Base-by-base conservation (phyloP, 2,797 vertebrate species). In the Characodon lateralis region DNA sequence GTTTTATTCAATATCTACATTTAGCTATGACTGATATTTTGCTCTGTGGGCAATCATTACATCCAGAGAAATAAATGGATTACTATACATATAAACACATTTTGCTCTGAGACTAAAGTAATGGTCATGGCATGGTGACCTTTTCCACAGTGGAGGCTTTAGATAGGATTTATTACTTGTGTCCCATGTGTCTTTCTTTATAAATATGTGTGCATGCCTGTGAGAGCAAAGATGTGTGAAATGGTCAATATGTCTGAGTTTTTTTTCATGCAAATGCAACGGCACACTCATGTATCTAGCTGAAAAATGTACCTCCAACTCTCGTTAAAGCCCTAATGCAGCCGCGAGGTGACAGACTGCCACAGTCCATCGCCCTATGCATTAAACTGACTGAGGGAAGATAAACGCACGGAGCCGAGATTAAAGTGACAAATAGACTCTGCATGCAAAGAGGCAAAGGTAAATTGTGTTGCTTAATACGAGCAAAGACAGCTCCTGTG, bases 401-500 rank as follows among this genome's bases (percentile, higher is more conserved):
- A 93, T 91, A 82, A 92, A 92, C 66, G 86, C 83, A 71, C 84
- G 76, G 84, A 48, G 68, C 78, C 81, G 70, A 88, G 92, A 93
- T 93, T 89, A 93, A 91, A 89, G 83, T 94, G 93, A 95, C 91
- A 87, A 93, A 95, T 94, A 92, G 89, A 94, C 90, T 89, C 82
- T 48, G 84, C 85, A 91, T 89, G 90, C 89, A 92, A 91, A 94
- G 90, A 85, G 88, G 88, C 87, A 91, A 89, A 93, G 89, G 91
- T 93, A 93, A 94, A 94, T 93, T 91, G 88, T 89, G 81, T 89
- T 83, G 86, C 87, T 89, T 88, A 93, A 94, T 88, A 90, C n/a
- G 31, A 86, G 81, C 5, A 39, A 72, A 88, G 92, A 90, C 90
- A 85, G 83, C 88, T 91, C 85, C 81, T 82, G 73, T 48, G 84